Evolutionary conservation across 2,113 vertebrate species (phyloP).

Genomic region (Cyanoramphus novaezelandiae): DNA sequence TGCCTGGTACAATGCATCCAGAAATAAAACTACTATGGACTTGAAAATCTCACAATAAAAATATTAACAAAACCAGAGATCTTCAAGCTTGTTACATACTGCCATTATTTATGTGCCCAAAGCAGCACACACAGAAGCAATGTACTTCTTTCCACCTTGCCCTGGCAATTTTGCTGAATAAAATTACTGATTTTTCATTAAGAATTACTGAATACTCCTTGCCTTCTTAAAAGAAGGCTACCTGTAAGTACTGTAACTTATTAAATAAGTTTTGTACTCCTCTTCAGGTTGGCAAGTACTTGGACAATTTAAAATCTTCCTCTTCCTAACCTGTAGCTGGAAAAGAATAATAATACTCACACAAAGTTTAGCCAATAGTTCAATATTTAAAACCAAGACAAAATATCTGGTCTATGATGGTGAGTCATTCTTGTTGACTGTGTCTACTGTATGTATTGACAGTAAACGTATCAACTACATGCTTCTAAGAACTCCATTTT

Average conservation of each 20-base stretch:
- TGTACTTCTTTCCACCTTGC: not conserved
- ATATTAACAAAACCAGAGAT: not conserved
- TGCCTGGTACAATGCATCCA: not conserved
- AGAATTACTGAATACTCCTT: not conserved
- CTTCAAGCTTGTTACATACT: not conserved
- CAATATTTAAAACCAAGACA: not conserved
- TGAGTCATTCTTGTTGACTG: not conserved
- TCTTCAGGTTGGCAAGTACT: not conserved
- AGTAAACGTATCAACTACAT: not conserved
- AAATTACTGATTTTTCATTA: not conserved
- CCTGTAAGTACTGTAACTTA: not conserved
- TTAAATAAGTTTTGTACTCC: not conserved
- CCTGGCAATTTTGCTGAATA: not conserved
- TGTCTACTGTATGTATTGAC: accelerated
- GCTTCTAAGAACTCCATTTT: not conserved
- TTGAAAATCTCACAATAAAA: not conserved
- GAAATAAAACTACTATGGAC: not conserved
- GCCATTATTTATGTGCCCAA: not conserved
- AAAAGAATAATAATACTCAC: not conserved
- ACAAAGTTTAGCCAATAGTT: not conserved
- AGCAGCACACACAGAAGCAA: not conserved
- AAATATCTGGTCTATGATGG: not conserved
- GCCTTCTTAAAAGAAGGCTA: not conserved
- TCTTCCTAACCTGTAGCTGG: not conserved
- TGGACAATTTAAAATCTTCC: not conserved